A percentile compares a stretch with the other conserved stretches of the same genome.
Evolutionary conservation across 1,140 invertebrate genomes (phyloP).

Genomic region (Scaptodrosophila lebanonensis): DNA sequence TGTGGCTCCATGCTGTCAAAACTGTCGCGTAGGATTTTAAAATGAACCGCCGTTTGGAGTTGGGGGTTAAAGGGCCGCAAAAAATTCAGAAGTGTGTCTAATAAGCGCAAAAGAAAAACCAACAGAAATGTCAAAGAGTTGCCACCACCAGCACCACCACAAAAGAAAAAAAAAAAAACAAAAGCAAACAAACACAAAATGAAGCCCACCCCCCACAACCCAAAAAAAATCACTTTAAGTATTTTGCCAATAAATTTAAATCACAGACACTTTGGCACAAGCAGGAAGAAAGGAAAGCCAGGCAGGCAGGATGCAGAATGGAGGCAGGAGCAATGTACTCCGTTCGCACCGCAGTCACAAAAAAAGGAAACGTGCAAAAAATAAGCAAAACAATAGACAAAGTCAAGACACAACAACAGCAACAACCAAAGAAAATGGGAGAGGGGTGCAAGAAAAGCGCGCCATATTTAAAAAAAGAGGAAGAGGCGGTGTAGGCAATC

Average conservation of each 20-base stretch:
- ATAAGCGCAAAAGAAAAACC: conserved; percentile 41
- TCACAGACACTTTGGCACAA: conserved; percentile 49
- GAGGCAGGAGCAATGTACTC: too few species aligned
- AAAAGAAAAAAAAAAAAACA: conserved; percentile 7
- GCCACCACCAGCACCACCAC: conserved; percentile 5
- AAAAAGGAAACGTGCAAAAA: neutral
- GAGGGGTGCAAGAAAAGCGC: neutral
- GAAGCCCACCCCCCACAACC: conserved; percentile 3
- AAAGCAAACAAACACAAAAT: conserved; percentile 2
- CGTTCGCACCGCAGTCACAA: too few species aligned
- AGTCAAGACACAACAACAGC: too few species aligned
- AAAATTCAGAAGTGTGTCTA: conserved; percentile 15
- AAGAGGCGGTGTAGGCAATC: too few species aligned
- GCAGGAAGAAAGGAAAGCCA: conserved; percentile 4
- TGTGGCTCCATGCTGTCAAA: conserved; percentile 11
- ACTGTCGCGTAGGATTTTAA: conserved; percentile 50
- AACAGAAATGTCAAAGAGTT: conserved; percentile 60
- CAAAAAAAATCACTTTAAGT: conserved; percentile 68
- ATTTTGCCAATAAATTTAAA: conserved; percentile 76
- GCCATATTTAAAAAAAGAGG: neutral
- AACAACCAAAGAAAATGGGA: neutral
- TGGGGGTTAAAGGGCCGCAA: too few species aligned
- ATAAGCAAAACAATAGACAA: conserved; percentile 40
- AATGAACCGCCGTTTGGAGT: too few species aligned
- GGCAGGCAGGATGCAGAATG: too few species aligned